Evolutionary conservation across 2,113 vertebrate genomes (phyloP).

Genomic region (Carassius carassius): DNA sequence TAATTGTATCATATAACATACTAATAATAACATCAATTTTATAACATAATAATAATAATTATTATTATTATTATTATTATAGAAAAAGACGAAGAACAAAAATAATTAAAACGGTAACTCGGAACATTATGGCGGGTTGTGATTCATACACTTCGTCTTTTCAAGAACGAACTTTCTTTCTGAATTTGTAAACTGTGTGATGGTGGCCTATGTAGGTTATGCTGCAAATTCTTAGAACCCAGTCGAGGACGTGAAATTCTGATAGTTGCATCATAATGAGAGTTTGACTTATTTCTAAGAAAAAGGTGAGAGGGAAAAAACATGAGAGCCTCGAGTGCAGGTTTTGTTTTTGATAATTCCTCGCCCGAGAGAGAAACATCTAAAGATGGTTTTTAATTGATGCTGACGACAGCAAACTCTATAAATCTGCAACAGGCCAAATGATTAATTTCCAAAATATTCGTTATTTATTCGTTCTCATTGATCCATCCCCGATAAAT

Average conservation of each 20-base stretch:
- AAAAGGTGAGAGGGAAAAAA: constrained; percentile 52
- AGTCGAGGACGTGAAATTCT: constrained; percentile 64
- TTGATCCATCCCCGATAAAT: neutral
- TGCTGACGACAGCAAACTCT: neutral
- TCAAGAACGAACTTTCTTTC: constrained; percentile 68
- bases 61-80: neutral
- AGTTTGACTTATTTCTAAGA: constrained; percentile 69
- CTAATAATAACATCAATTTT: neutral
- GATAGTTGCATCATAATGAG: constrained; percentile 53
- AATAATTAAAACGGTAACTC: neutral
- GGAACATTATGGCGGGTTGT: constrained; percentile 41
- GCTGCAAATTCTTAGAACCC: constrained; percentile 72
- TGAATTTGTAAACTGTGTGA: constrained; percentile 40
- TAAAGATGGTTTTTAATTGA: neutral
- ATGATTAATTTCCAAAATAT: neutral
- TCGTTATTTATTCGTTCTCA: constrained; percentile 12
- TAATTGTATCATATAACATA: neutral
- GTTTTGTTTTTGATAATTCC: constrained; percentile 57
- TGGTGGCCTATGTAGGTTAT: constrained; percentile 51
- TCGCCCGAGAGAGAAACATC: constrained; percentile 39
- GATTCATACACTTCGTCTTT: constrained; percentile 61
- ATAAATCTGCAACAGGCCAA: neutral
- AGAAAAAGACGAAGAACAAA: neutral
- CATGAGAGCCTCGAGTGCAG: constrained; percentile 48
- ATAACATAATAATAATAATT: neutral